These are phyloP conservation scores for Ellobius talpinus DNA, from an alignment of 2,113 vertebrate genomes.

Conservation along the genomic window DNA sequence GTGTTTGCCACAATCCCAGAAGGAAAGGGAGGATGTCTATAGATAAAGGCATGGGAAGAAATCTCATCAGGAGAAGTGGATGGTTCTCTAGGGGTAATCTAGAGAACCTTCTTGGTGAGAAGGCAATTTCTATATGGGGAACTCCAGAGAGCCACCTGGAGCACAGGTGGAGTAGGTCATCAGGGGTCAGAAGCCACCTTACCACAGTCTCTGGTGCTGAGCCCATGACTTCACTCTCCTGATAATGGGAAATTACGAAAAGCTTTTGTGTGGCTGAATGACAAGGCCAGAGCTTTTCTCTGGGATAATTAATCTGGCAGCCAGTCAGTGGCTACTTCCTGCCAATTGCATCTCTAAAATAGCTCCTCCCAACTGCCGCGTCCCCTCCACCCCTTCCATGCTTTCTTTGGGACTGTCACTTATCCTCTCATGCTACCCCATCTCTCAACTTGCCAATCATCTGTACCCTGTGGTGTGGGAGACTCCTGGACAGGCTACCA, in stretches of 20 bases:
- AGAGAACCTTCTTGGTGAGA: neutral
- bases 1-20: neutral
- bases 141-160: neutral
- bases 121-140: neutral
- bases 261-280: constrained; percentile 67
- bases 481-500: neutral
- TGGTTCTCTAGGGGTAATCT: rapidly evolving
- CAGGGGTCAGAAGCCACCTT: neutral
- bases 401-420: neutral
- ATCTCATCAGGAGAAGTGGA: neutral
- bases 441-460: neutral
- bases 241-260: constrained; percentile 58
- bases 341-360: constrained; percentile 77
- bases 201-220: neutral
- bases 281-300: constrained; percentile 72
- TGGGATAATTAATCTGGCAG: constrained; percentile 78
- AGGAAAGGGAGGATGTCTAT: neutral
- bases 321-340: constrained; percentile 77
- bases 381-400: neutral
- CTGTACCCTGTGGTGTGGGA: neutral
- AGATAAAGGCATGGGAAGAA: neutral
- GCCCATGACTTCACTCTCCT: constrained; percentile 51
- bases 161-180: neutral
- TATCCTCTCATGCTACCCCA: neutral
- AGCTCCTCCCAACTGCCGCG: constrained; percentile 66